Percentiles rank a stretch among this genome's conserved stretches.
phyloP scores from a whole-genome alignment of 2,797 vertebrate genomes.

The Anabacerthia variegaticeps region DNA sequence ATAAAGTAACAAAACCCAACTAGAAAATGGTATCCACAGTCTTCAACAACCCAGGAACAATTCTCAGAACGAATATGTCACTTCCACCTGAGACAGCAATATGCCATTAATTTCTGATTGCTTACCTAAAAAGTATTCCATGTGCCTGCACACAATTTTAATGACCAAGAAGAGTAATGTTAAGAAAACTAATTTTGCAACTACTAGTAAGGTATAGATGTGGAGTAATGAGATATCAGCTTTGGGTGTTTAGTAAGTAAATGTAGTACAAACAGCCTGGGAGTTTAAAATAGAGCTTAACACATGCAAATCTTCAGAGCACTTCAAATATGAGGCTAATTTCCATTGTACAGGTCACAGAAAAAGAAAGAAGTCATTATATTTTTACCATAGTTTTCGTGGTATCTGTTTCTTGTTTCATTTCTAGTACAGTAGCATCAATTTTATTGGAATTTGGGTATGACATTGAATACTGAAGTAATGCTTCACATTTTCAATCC shows the following conservation, averaged over 20 bases:
- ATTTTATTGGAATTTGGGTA: not conserved
- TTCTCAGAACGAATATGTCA: not conserved
- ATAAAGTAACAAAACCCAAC: not conserved
- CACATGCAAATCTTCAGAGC: not conserved
- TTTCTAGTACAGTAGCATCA: not conserved
- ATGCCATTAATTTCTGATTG: not conserved
- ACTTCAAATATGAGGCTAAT: not conserved
- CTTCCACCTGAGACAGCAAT: not conserved
- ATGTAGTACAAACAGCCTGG: not conserved
- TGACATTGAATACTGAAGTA: not conserved
- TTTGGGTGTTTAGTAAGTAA: not conserved
- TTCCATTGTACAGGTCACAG: not conserved
- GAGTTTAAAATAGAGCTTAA: not conserved
- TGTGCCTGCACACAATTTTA: not conserved
- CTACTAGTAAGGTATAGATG: not conserved
- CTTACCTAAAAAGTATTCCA: not conserved
- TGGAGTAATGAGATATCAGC: not conserved
- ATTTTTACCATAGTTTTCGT: not conserved
- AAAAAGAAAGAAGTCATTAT: not conserved
- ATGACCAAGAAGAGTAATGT: not conserved
- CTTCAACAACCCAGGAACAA: not conserved
- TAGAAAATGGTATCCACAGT: not conserved
- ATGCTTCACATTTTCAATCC: not conserved
- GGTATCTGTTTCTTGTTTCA: not conserved
- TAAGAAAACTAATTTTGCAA: not conserved